Evolutionary conservation across 2,888 invertebrate genomes (phyloP), one percentile per base, ranked within the genome.

Genomic region (Autographa gamma): DNA sequence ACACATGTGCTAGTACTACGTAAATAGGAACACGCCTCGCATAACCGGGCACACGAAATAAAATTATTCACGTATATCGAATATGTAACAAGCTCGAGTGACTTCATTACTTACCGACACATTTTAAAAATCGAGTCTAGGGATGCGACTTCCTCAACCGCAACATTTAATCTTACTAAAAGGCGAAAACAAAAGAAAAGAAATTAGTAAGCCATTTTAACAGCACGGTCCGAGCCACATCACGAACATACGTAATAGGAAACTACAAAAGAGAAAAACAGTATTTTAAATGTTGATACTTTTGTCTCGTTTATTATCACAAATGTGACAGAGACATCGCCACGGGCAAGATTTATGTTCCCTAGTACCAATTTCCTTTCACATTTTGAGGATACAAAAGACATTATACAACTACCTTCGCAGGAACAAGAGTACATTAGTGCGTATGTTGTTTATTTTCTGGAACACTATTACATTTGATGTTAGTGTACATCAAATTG

Each of bases 291-390:
- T 76, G 79, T 76, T 79, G 71, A 79, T 76, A 73, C 68, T 71
- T 73, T 70, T 81, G 79, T 76, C 67, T 71, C 71, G 34, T 83
- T 81, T 80, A 80, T 80, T 83, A 80, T 76, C 71, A 71, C 73
- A 75, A 82, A 81, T 75, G 81, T 83, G 78, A 78, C 81, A 79
- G 69, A 72, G 71, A 71, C 72, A 74, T 79, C 52, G 69, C 79
- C 73, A 71, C 52, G 63, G 56, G 71, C 52, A 60, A 76, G 71
- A 83, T 81, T 81, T 81, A 82, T 81, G 25, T 60, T 70, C 32
- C 54, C 75, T 60, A 67, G 69, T 66, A 71, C 71, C 76, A 73
- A 76, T 81, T 83, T 74, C 63, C 73, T 70, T 60, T 69, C 66
- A 68, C 67, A 74, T 79, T 78, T 73, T 63, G 67, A 67, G 56